Evolutionary conservation across 1,140 invertebrate genomes (phyloP), one percentile per base, ranked within the genome.

Genomic region (Asbolus verrucosus): DNA sequence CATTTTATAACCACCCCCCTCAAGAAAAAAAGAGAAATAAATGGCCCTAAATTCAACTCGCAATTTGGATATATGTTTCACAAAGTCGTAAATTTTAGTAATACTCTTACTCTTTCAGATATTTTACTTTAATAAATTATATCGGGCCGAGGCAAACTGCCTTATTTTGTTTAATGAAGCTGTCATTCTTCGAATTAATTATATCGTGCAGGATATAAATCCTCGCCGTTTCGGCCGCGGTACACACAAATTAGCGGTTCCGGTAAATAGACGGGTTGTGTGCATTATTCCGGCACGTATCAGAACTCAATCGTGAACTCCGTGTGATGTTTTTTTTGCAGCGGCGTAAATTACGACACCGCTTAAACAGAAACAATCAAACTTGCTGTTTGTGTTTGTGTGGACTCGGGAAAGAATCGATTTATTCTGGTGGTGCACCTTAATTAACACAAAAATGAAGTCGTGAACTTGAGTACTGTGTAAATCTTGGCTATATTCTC

Each of bases 11-110:
- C 62, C 59, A 21, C 31, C 11, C 62, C 14, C 27, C n/a, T n/a
- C n/a, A n/a, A n/a, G n/a, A n/a, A 46, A 65, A 70, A 70, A 70
- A 70, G 18, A 24, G 39, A 66, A 70, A 70, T 70, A 70, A 70
- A 66, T 66, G 69, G 62, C 31, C 36, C 33, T 63, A 70, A 70
- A 65, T 70, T 70, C 36, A 41, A 27, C 61, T 43, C 59, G 62
- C 69, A 70, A 70, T 70, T 70, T 70, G 69, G 69, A 65, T 70
- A 66, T 70, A 70, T 70, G 69, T 70, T 70, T 70, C 27, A 33
- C 33, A 31, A 60, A 66, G 63, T 66, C 69, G 50, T 70, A 70
- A 70, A 70, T 70, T 70, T 70, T 43, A 65, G 43, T 66, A 70
- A 70, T 70, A 66, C 63, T 66, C 61, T 70, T 70, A 65, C 33